A percentile compares a stretch with the other conserved stretches of the same genome.
Evolutionary conservation across 2,888 invertebrate genomes (phyloP).

Genomic region (Polietes domitor): DNA sequence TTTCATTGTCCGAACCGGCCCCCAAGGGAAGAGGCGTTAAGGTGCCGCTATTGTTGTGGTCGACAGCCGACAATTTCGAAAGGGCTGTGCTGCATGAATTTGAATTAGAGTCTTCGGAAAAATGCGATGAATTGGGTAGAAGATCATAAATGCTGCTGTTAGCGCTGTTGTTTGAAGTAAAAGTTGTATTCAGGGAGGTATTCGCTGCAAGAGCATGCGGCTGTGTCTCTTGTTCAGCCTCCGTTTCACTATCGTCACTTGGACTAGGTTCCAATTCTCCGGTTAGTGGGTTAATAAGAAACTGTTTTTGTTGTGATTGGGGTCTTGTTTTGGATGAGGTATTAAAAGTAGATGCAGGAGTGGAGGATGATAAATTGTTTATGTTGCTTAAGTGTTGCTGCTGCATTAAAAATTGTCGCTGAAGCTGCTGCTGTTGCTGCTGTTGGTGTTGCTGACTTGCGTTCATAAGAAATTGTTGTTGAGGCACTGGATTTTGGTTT

Average conservation of each 20-base stretch:
- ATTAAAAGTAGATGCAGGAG: slow-evolving; percentile 22
- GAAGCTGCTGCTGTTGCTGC: slow-evolving; percentile 59
- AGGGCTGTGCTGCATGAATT: slow-evolving; percentile 82
- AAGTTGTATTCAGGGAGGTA: slow-evolving; percentile 42
- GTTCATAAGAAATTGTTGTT: slow-evolving; percentile 61
- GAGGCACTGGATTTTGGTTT: slow-evolving; percentile 37
- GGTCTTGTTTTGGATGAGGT: slow-evolving; percentile 17
- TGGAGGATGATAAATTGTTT: slow-evolving; percentile 9
- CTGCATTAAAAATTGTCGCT: slow-evolving; percentile 64
- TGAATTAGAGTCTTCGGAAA: slow-evolving; percentile 79
- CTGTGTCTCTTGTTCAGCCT: slow-evolving; percentile 81
- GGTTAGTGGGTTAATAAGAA: slow-evolving; percentile 94
- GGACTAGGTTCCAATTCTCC: slow-evolving; percentile 92
- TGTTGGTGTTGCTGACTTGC: slow-evolving; percentile 64
- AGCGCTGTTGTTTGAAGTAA: slow-evolving; percentile 54
- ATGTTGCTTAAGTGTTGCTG: slow-evolving; percentile 62
- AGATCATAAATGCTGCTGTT: slow-evolving; percentile 70
- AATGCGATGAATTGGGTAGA: slow-evolving; percentile 71
- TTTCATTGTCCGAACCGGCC: slow-evolving; percentile 82
- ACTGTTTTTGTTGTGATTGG: slow-evolving; percentile 83
- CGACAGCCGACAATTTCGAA: slow-evolving; percentile 82
- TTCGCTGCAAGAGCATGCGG: slow-evolving; percentile 26
- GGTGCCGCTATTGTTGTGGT: slow-evolving; percentile 72
- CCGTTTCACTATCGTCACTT: slow-evolving; percentile 85
- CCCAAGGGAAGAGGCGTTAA: slow-evolving; percentile 81